Conservation (phyloP, 2,888 invertebrate species). For the Pyralis farinalis region DNA sequence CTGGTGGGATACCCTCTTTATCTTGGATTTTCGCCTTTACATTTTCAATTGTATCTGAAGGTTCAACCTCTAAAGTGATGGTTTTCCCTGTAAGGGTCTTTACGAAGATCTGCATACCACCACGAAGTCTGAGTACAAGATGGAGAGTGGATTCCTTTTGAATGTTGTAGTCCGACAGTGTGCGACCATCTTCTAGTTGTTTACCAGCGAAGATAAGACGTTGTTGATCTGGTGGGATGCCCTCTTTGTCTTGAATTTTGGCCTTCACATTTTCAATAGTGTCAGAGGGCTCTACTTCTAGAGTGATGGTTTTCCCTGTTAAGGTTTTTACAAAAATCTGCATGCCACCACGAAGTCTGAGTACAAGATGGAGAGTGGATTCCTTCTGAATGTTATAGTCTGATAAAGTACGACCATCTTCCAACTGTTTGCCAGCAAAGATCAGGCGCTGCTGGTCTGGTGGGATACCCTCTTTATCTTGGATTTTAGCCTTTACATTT, state of each 20-base stretch:
- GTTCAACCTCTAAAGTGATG: constrained; percentile 36
- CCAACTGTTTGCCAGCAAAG: constrained; percentile 58
- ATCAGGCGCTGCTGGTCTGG: constrained; percentile 57
- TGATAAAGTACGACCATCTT: constrained; percentile 59
- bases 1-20: constrained; percentile 41
- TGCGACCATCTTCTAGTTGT: constrained; percentile 54
- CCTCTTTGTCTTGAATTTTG: constrained; percentile 59
- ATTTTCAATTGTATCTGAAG: constrained; percentile 41
- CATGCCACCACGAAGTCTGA: constrained; percentile 60
- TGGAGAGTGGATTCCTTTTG: constrained; percentile 57
- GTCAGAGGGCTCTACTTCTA: constrained; percentile 52
- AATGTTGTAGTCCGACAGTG: constrained; percentile 54
- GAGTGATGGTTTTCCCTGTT: constrained; percentile 53
- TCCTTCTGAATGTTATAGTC: constrained; percentile 67
- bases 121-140: constrained; percentile 47
- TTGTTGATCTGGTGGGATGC: constrained; percentile 58
- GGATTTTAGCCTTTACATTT: constrained; percentile 59
- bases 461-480: constrained; percentile 57
- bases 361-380: constrained; percentile 53
- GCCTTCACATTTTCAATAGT: constrained; percentile 59
- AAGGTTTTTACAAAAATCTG: constrained; percentile 56
- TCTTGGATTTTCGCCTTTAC: constrained; percentile 43
- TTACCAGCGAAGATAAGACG: constrained; percentile 55
- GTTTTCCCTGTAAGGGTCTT: constrained; percentile 42
- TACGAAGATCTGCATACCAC: constrained; percentile 53